These are phyloP conservation scores for Hemaris fuciformis DNA, from an alignment of 2,888 invertebrate species.

Conservation along the genomic window DNA sequence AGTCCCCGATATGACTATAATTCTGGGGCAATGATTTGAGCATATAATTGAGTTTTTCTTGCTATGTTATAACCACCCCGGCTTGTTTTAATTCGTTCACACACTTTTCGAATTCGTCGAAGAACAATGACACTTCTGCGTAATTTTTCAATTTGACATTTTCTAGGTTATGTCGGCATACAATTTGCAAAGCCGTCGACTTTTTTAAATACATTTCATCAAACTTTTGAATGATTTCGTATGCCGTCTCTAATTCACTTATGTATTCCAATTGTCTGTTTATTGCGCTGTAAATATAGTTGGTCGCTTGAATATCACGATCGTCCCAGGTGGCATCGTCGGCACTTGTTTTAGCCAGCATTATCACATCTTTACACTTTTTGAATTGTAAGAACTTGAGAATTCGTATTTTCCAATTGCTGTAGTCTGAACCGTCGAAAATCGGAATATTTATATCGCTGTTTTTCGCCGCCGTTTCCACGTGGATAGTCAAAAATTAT, in stretches of 20 bases:
- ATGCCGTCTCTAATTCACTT: conserved; percentile 18
- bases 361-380: conserved; percentile 24
- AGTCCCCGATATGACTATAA: conserved; percentile 9
- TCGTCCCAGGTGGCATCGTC: conserved; percentile 20
- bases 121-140: conserved; percentile 19
- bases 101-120: conserved; percentile 26
- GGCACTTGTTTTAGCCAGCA: conserved; percentile 14
- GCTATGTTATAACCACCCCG: neutral
- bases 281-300: conserved; percentile 27
- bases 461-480: no score
- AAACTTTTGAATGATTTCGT: conserved; percentile 25
- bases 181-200: conserved; percentile 29
- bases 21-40: neutral
- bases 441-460: no score
- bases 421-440: conserved; percentile 25
- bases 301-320: conserved; percentile 25
- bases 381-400: conserved; percentile 27
- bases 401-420: conserved; percentile 28
- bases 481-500: no score
- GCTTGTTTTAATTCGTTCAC: conserved; percentile 22
- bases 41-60: conserved; percentile 1
- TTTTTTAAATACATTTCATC: conserved; percentile 28
- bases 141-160: conserved; percentile 27
- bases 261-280: conserved; percentile 30
- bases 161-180: conserved; percentile 27